Evolutionary conservation across 1,140 invertebrate species (phyloP).

Genomic region (Triops longicaudatus): DNA sequence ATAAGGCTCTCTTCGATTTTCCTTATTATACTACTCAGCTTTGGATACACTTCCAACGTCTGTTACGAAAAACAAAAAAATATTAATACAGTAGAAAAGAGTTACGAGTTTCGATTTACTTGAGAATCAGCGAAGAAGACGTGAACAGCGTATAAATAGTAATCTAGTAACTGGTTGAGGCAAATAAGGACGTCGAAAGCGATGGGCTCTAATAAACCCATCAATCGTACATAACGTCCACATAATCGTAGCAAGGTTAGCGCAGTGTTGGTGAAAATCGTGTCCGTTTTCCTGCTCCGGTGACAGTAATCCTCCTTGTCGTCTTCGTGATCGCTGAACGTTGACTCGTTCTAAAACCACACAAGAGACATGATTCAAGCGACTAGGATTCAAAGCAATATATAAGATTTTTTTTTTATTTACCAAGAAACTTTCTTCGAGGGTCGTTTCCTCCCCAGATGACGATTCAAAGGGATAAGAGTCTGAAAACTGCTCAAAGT

Average conservation of each 20-base stretch:
- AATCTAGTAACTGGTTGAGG: conserved; percentile 91
- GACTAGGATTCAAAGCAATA: too few relatives aligned
- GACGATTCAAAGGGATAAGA: background rate
- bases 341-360: background rate
- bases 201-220: conserved; percentile 78
- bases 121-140: conserved; percentile 63
- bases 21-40: conserved; percentile 62
- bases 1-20: conserved; percentile 63
- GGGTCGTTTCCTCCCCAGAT: background rate
- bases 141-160: conserved; percentile 85
- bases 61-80: conserved; percentile 25
- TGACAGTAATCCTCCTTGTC: background rate
- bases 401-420: too few relatives aligned
- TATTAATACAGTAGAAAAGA: conserved; percentile 21
- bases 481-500: background rate
- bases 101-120: conserved; percentile 24
- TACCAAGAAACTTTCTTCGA: conserved; percentile 3
- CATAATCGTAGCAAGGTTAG: conserved; percentile 84
- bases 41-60: conserved; percentile 37
- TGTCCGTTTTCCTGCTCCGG: background rate
- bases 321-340: background rate
- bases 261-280: conserved; percentile 79
- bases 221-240: conserved; percentile 87
- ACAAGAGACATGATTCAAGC: background rate
- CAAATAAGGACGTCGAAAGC: conserved; percentile 80